Evolutionary conservation across 2,797 vertebrate species (phyloP).

Genomic region (Oreonectes daqikongensis): DNA sequence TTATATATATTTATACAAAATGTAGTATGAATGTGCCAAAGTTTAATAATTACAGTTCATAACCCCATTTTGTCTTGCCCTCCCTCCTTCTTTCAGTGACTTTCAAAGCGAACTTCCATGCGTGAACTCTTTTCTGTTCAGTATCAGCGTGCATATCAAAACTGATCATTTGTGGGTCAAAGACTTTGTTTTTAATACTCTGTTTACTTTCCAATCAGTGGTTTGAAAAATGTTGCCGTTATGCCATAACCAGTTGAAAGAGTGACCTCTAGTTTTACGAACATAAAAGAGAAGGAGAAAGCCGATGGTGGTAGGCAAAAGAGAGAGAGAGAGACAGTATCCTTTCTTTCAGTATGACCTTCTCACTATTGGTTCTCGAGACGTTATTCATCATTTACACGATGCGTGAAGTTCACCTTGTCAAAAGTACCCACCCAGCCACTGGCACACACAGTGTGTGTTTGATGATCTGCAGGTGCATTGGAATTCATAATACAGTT

Average conservation of each 20-base stretch:
- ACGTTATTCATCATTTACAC: constrained; percentile 72
- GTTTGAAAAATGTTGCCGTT: constrained; percentile 39
- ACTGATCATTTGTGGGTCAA: constrained; percentile 6
- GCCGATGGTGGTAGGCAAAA: constrained; percentile 11
- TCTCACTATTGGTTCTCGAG: constrained; percentile 59
- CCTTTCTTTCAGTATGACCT: constrained; percentile 37
- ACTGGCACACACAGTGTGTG: constrained; percentile 37
- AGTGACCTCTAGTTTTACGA: constrained; percentile 39
- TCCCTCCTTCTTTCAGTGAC: neutral
- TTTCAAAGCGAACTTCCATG: neutral
- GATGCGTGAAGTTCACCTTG: constrained; percentile 81
- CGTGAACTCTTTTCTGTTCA: constrained; percentile 2
- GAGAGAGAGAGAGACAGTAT: constrained; percentile 9
- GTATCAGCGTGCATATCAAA: neutral
- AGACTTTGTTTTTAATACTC: neutral
- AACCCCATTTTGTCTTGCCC: constrained; percentile 42
- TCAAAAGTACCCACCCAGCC: constrained; percentile 70
- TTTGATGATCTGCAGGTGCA: constrained; percentile 37
- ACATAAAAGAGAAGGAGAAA: constrained; percentile 26
- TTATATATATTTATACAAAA: no score
- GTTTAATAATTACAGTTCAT: neutral
- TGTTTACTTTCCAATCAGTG: constrained; percentile 25
- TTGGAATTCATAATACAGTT: constrained; percentile 52
- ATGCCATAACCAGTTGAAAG: constrained; percentile 43
- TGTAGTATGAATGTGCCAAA: neutral